Conservation (phyloP, 2,797 vertebrate species). For the Buceros bicornis region DNA sequence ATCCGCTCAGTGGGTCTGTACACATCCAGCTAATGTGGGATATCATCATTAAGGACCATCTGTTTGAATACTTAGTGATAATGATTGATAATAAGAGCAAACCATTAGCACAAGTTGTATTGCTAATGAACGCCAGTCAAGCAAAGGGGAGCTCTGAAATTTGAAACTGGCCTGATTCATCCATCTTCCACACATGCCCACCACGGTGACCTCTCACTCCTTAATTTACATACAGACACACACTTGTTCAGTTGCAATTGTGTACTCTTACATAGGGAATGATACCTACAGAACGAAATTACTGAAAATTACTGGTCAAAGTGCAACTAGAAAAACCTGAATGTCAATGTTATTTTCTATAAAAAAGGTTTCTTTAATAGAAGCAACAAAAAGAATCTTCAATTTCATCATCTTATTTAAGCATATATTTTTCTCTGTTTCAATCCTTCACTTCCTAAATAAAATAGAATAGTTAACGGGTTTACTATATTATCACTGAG, state of each 20-base stretch:
- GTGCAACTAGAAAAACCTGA: neutral
- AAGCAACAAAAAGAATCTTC: neutral
- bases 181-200: neutral
- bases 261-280: neutral
- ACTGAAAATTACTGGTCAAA: neutral
- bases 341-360: neutral
- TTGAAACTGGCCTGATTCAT: neutral
- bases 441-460: neutral
- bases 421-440: neutral
- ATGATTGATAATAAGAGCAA: neutral
- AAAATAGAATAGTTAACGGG: neutral
- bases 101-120: neutral
- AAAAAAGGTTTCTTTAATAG: fast-evolving
- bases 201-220: fast-evolving
- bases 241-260: neutral
- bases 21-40: fast-evolving
- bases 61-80: neutral
- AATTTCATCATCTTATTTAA: neutral
- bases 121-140: neutral
- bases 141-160: neutral
- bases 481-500: neutral
- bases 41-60: neutral
- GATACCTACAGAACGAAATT: neutral
- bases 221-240: neutral
- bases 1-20: fast-evolving